These are phyloP conservation scores for Gila orcuttii DNA, from an alignment of 2,113 vertebrate genomes.

Conservation along the genomic window DNA sequence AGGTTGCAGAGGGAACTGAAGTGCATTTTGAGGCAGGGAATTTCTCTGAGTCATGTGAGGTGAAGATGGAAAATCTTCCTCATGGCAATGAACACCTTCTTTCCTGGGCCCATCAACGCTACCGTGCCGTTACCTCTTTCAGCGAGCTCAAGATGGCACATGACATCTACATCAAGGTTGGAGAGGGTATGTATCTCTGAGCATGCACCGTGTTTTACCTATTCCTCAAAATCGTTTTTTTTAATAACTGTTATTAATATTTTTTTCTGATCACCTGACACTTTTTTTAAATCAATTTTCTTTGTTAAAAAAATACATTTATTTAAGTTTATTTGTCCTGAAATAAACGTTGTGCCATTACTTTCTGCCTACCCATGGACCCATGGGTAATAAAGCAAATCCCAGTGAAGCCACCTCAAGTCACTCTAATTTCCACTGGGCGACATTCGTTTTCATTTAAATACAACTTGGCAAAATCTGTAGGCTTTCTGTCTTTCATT, in stretches of 20 bases:
- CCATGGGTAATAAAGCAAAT: constrained; percentile 45
- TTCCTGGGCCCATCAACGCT: constrained; percentile 87
- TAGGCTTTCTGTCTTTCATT: background rate
- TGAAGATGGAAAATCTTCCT: constrained; percentile 79
- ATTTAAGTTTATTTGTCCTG: too few species aligned
- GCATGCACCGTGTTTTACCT: background rate
- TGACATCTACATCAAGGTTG: constrained; percentile 96
- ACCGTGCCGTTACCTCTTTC: constrained; percentile 94
- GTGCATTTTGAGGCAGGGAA: constrained; percentile 83
- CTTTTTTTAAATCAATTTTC: background rate
- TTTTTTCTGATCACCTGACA: background rate
- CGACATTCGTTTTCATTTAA: constrained; percentile 9
- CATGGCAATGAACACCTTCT: constrained; percentile 88
- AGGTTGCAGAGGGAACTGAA: constrained; percentile 86
- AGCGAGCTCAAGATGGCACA: constrained; percentile 90
- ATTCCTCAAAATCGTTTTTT: background rate
- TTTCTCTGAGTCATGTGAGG: constrained; percentile 81
- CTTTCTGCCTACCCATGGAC: constrained; percentile 14
- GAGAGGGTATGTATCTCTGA: constrained; percentile 85
- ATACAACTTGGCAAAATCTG: background rate
- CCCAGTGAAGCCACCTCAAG: constrained; percentile 3
- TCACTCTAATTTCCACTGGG: constrained; percentile 36
- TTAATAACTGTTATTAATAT: background rate
- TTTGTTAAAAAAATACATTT: background rate
- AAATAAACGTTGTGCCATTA: too few species aligned